Evolutionary conservation across 2,797 vertebrate species (phyloP).

Genomic region (Cyprinodon diabolis): DNA sequence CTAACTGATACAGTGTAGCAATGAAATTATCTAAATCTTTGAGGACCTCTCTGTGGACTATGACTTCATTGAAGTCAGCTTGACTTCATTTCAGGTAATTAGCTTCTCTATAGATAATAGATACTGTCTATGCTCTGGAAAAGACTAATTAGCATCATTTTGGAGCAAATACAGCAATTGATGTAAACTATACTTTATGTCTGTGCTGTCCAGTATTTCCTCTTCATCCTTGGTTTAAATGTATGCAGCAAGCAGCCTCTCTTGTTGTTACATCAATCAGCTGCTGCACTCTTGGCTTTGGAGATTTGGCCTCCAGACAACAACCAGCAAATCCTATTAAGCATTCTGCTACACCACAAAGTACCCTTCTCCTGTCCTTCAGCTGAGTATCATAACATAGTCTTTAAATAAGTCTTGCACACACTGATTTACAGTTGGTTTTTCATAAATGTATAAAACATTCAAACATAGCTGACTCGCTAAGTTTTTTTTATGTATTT

Average conservation of each 20-base stretch:
- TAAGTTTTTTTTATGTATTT: neutral
- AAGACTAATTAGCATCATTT: neutral
- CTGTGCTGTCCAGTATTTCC: neutral
- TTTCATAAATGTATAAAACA: neutral
- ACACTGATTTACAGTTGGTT: neutral
- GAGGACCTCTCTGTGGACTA: neutral
- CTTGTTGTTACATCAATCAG: constrained; percentile 32
- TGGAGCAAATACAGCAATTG: neutral
- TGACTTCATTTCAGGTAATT: neutral
- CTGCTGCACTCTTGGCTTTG: constrained; percentile 42
- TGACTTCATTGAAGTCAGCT: neutral
- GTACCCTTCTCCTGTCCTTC: constrained; percentile 57
- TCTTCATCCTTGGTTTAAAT: constrained; percentile 4
- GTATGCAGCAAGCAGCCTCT: neutral
- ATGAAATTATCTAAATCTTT: neutral
- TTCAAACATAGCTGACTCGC: neutral
- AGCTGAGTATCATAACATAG: constrained; percentile 17
- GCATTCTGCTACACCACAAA: constrained; percentile 32
- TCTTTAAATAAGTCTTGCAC: constrained; percentile 5
- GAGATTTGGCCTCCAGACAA: constrained; percentile 51
- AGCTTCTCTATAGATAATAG: neutral
- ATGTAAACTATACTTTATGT: neutral
- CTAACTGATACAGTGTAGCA: neutral
- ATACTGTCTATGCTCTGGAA: neutral
- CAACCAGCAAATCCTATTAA: constrained; percentile 70